Evolutionary conservation across 2,888 invertebrate genomes (phyloP), one percentile per base, ranked within the genome.

Genomic region (Cheilosia scutellata): DNA sequence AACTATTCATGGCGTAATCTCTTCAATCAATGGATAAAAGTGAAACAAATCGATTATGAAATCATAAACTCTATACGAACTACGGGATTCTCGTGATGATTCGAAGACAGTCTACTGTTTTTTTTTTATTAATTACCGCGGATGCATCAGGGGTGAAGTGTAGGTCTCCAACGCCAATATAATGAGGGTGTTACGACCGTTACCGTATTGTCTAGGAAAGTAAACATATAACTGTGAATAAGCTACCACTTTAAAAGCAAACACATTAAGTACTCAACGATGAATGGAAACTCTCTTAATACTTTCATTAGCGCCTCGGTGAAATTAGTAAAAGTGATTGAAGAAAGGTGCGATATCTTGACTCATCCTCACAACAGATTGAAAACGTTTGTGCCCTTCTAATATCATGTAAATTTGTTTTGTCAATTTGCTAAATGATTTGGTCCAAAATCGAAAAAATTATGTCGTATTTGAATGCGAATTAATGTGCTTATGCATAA

Each of bases 21-120:
- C 42, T 62, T 78, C 66, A 66, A 62, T 78, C 78, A 55, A 62
- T 55, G 31, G 42, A 47, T 33, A 78, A 77, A 72, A 76, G 82
- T 78, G 62, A 78, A 82, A 77, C 82, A 68, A 78, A 78, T 83
- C 49, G 65, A 31, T 78, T 83, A 72, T 82, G 47, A 71, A 82
- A 77, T 77, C 65, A 53, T 37, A 63, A 63, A 57, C 42, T 37
- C 3, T 37, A n/a, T n/a, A 11, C 11, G 33, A 9, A 68, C 16
- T 57, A 58, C 58, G 57, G 53, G 57, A 66, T 66, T 70, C 16
- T 33, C 57, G 33, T 40, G 58, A 57, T 27, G 33, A 57, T 40
- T 42, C n/a, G 25, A 44, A 55, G 53, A 47, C 62, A 25, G 44
- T 44, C 51, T 68, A 68, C 60, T 68, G 53, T 9, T 51, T 66